phyloP scores from a whole-genome alignment of 2,113 vertebrate genomes.

The Austrofundulus limnaeus region DNA sequence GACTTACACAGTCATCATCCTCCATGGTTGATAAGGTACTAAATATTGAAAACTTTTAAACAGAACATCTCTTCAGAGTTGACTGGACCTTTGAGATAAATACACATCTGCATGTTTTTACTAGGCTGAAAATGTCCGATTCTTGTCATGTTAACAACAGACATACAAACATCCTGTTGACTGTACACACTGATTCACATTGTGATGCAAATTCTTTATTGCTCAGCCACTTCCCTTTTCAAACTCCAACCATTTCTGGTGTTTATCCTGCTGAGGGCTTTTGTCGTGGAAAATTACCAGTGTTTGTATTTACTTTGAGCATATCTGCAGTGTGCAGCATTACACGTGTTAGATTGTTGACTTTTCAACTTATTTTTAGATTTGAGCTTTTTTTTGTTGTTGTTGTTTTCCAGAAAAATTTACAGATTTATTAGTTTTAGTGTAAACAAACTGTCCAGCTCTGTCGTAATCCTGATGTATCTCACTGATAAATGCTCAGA shows the following conservation, averaged over 20 bases:
- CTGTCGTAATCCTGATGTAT: no score
- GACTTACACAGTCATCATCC: no score
- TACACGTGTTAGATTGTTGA: neutral
- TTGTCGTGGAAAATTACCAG: neutral
- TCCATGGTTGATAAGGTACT: no score
- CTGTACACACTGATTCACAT: slow-evolving; percentile 18
- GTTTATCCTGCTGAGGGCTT: neutral
- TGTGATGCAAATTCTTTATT: slow-evolving; percentile 22
- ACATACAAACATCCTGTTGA: neutral
- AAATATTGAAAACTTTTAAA: slow-evolving; percentile 22
- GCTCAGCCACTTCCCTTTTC: slow-evolving; percentile 1
- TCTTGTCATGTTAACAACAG: neutral
- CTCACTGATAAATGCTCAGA: no score
- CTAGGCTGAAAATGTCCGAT: neutral
- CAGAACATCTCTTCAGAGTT: no score
- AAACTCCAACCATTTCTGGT: neutral
- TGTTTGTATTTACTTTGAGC: neutral
- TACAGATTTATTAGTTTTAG: no score
- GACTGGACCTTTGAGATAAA: no score
- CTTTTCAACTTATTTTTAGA: neutral
- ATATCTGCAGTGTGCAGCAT: no score
- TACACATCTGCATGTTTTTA: no score
- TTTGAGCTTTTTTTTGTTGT: no score
- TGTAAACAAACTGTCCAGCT: no score
- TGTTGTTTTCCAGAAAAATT: no score